A percentile compares a stretch with the other conserved stretches of the same genome.
Conservation (phyloP, 2,888 invertebrate species). For the Homarus gammarus region DNA sequence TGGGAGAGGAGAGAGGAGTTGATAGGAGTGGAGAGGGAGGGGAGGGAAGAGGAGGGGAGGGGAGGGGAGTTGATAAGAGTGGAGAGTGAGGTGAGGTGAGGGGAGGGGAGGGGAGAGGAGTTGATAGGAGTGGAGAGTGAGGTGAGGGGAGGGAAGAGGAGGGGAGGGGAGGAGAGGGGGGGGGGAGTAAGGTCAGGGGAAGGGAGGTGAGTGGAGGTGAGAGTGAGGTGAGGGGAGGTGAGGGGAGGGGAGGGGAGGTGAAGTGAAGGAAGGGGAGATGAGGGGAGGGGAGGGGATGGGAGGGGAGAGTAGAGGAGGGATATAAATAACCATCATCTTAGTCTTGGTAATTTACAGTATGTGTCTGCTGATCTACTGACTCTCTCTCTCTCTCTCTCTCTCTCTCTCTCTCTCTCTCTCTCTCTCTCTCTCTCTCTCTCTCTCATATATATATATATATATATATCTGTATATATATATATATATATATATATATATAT, state of each 20-base stretch:
- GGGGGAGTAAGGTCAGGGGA: not conserved
- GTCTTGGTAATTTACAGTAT: too few relatives aligned
- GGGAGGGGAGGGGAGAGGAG: not conserved
- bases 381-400: too few relatives aligned
- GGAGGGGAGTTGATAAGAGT: not conserved
- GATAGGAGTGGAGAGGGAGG: not conserved
- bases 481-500: too few relatives aligned
- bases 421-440: too few relatives aligned
- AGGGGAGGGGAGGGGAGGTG: too few relatives aligned
- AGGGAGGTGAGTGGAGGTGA: not conserved
- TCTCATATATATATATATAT: too few relatives aligned
- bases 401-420: conserved; percentile 78
- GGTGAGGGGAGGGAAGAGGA: not conserved
- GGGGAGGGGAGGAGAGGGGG: not conserved
- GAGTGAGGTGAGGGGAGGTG: not conserved
- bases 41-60: not conserved
- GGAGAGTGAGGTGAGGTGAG: not conserved
- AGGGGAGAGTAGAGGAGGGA: not conserved
- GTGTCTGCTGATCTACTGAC: conserved; percentile 84
- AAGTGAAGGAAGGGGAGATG: not conserved
- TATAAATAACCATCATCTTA: conserved; percentile 80
- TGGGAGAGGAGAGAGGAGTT: too few relatives aligned
- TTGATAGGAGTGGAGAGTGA: not conserved
- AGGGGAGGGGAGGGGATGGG: not conserved
- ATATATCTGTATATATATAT: too few relatives aligned